These are phyloP conservation scores for Platysternon megacephalum DNA, from an alignment of 2,113 vertebrate genomes.

Conservation along the genomic window DNA sequence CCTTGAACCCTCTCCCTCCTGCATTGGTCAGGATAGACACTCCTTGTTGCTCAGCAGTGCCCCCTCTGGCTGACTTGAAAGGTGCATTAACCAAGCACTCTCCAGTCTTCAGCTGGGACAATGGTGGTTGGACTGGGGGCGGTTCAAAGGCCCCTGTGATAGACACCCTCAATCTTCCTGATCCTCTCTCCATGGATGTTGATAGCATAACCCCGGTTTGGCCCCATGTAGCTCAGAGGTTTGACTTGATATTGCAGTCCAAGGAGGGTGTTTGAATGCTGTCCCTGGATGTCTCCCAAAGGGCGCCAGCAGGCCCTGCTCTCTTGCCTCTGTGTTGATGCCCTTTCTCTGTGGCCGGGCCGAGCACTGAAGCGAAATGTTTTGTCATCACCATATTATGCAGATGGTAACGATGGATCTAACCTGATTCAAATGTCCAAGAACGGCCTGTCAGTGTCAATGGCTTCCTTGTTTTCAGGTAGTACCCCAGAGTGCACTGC, in stretches of 20 bases:
- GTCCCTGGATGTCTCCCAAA: neutral
- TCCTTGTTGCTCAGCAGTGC: neutral
- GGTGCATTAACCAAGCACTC: neutral
- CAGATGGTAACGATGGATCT: constrained; percentile 94
- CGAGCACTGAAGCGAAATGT: constrained; percentile 70
- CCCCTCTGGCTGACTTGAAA: neutral
- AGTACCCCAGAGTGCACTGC: constrained; percentile 66
- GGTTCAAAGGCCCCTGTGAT: neutral
- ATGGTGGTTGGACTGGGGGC: neutral
- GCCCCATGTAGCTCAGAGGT: neutral
- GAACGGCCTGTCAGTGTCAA: constrained; percentile 91
- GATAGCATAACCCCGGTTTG: neutral
- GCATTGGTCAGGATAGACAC: neutral
- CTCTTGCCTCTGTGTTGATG: constrained; percentile 29
- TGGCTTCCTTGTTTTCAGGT: constrained; percentile 97
- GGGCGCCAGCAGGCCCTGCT: rapidly evolving
- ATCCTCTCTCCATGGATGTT: neutral
- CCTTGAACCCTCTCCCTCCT: neutral
- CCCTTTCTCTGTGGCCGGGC: constrained; percentile 45
- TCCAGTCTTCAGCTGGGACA: neutral
- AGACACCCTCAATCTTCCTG: neutral
- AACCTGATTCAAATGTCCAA: constrained; percentile 93
- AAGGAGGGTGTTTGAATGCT: neutral
- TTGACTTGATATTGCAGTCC: neutral
- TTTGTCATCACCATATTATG: constrained; percentile 82